These are phyloP conservation scores for Protomyctophum bolini DNA, from an alignment of 2,113 vertebrate species.

Conservation along the genomic window DNA sequence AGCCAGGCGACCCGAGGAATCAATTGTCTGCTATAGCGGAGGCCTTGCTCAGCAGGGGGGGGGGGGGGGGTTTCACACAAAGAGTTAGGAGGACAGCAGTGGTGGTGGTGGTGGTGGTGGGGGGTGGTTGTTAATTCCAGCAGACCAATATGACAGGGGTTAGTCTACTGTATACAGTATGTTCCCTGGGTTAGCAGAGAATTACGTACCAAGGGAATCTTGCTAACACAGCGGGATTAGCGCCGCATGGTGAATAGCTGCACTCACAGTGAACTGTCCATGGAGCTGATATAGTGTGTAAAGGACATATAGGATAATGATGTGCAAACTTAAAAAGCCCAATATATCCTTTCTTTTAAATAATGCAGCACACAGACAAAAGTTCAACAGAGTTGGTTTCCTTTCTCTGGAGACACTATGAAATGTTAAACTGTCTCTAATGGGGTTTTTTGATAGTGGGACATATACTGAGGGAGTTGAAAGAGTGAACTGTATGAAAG, in stretches of 20 bases:
- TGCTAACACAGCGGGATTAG: conserved; percentile 13
- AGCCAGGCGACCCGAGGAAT: conserved; percentile 22
- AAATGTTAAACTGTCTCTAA: conserved; percentile 45
- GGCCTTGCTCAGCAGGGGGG: conserved; percentile 47
- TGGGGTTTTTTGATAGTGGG: conserved; percentile 32
- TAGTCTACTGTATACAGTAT: conserved; percentile 3
- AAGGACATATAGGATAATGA: neutral
- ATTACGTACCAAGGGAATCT: conserved; percentile 27
- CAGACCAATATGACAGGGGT: neutral
- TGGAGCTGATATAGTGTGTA: neutral
- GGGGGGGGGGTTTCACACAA: neutral
- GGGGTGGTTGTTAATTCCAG: conserved; percentile 9
- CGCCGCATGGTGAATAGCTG: neutral
- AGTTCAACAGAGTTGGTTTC: conserved; percentile 11
- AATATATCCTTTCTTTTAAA: conserved; percentile 19
- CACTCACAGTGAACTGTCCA: neutral
- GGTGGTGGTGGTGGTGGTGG: neutral
- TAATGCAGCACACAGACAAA: conserved; percentile 17
- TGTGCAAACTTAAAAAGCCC: neutral
- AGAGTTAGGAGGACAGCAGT: conserved; percentile 21
- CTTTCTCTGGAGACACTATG: conserved; percentile 23
- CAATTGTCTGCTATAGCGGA: conserved; percentile 15
- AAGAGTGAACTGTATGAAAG: conserved; percentile 53
- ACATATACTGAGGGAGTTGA: conserved; percentile 45
- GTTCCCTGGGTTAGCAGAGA: conserved; percentile 20